Evolutionary conservation across 2,113 vertebrate genomes (phyloP), one percentile per base, ranked within the genome.

Genomic region (Verasper variegatus): DNA sequence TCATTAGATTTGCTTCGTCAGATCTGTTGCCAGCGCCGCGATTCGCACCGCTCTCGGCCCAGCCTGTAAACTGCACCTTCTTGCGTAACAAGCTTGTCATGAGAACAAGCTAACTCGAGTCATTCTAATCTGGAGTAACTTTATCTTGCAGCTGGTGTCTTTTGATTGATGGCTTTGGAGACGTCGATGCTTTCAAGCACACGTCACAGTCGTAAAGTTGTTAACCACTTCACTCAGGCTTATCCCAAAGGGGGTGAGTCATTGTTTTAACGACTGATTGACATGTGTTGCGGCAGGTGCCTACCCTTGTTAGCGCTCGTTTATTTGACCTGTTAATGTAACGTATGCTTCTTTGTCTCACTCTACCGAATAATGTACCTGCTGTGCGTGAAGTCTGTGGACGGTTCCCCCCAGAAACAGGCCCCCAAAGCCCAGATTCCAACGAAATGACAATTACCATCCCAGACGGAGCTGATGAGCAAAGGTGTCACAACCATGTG

Each of bases 1-100:
- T 92, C 91, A 92, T 94, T 94, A 95, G 86, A 90, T 83, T 63
- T 67, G 76, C 83, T 10, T 57, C 31, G 88, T 92, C 91, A 89
- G 91, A 90, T 90, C 74, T 80, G 72, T 40, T 94, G 91, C 92
- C 92, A 92, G 88, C 15, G 12, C 83, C 83, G 76, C 72, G 11
- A 82, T 88, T 91, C 84, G 87, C 87, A 78, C 86, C 87, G 88
- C 86, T 90, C 75, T 0, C 55, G n/a, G 79, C 78, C 65, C 70
- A 74, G 79, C 78, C 0, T 84, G 81, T 40, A 17, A 13, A 78
- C 78, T 18, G 71, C 82, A 65, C 72, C 84, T 72, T 78, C 78
- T 86, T 81, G 88, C 77, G 27, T 79, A 89, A 91, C 80, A 7
- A 61, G 80, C 83, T 77, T 35, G 56, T 73, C 76, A 37, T 60